These are phyloP conservation scores for Meteorus sp. DNA, from an alignment of 1,140 invertebrate genomes.

Conservation along the genomic window DNA sequence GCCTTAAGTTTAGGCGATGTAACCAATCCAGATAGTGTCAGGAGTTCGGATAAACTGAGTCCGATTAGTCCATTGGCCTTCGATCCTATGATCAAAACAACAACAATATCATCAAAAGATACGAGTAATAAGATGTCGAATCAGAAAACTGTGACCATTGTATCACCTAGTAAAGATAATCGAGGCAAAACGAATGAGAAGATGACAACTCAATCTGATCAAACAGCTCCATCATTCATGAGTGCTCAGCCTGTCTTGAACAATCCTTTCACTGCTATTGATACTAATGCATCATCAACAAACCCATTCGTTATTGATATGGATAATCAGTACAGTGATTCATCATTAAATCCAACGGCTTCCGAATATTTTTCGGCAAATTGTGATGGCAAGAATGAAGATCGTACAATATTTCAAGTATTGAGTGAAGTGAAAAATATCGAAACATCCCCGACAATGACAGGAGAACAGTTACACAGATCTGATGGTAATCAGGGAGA, in stretches of 20 bases:
- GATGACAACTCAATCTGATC: neutral
- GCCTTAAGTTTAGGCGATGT: constrained; percentile 55
- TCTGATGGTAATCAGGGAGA: no score
- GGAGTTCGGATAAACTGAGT: constrained; percentile 16
- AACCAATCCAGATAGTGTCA: constrained; percentile 33
- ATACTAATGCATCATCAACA: neutral
- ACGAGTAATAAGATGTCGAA: constrained; percentile 22
- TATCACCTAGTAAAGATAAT: constrained; percentile 34
- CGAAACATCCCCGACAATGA: constrained; percentile 1
- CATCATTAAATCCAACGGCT: neutral
- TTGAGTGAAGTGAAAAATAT: constrained; percentile 21
- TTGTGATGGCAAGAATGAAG: neutral
- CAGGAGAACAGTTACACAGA: neutral
- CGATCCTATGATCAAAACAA: constrained; percentile 32
- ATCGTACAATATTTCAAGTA: constrained; percentile 15
- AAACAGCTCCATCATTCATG: constrained; percentile 5
- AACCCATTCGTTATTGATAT: constrained; percentile 22
- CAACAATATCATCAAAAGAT: constrained; percentile 33
- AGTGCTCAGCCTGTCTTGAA: constrained; percentile 18
- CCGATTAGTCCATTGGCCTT: constrained; percentile 43
- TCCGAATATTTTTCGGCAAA: neutral
- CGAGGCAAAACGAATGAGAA: neutral
- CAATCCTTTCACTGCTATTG: constrained; percentile 17
- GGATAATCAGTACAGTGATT: neutral
- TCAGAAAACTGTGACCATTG: constrained; percentile 50